Evolutionary conservation across 2,888 invertebrate species (phyloP).

Genomic region (Carcina quercana): DNA sequence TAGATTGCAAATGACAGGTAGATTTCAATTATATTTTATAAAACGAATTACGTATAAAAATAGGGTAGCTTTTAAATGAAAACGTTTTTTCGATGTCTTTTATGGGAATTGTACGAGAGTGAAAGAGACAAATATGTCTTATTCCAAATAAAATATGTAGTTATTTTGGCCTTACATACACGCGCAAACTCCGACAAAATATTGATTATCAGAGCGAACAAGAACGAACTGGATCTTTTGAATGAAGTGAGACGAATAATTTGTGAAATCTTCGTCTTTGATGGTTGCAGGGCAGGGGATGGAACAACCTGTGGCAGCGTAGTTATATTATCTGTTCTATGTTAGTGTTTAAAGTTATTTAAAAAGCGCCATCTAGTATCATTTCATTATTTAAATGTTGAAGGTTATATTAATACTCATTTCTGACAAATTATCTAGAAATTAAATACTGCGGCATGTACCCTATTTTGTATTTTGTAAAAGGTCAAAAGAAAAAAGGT

Average conservation of each 20-base stretch:
- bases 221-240: not conserved
- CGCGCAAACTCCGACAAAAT: not conserved
- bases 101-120: conserved; percentile 4
- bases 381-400: too few species aligned
- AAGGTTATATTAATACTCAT: too few species aligned
- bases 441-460: too few species aligned
- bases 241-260: conserved; percentile 1
- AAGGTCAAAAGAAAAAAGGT: too few species aligned
- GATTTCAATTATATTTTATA: not conserved
- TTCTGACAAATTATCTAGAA: too few species aligned
- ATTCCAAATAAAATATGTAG: not conserved
- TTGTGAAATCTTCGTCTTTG: too few species aligned
- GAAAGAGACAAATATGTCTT: conserved; percentile 5
- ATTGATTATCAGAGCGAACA: conserved; percentile 17
- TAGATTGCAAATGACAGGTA: not conserved
- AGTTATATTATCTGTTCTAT: too few species aligned
- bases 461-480: too few species aligned
- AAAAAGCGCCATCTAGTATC: too few species aligned
- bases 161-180: not conserved
- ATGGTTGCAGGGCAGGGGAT: too few species aligned
- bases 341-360: too few species aligned
- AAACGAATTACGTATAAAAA: not conserved
- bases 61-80: not conserved
- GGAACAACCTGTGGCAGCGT: too few species aligned
- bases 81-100: not conserved